Base-by-base conservation (phyloP, 2,113 vertebrate species). In the Anas platyrhynchos region DNA sequence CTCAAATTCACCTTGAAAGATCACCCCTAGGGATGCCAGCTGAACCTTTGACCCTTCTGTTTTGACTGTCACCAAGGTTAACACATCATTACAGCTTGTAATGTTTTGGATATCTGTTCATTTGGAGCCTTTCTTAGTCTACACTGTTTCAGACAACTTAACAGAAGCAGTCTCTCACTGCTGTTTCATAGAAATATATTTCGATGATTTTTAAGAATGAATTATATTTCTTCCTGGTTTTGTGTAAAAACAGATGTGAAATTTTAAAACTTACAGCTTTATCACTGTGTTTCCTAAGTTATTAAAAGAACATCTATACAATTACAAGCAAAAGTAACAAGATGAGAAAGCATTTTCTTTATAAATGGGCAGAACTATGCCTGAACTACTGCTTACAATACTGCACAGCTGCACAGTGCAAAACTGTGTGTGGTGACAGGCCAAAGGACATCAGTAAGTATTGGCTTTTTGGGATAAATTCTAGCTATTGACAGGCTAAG, bases 51-150 rank as follows among this genome's bases (percentile, higher is more conserved):
- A 85, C 92, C 62, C 41, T 58, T 81, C 34, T 63, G 23, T 91
- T 89, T 91, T 93, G 93, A 43, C 91, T 93, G 76, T 95, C 92
- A 89, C 77, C 71, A 66, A 52, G 88, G 90, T 87, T 94, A 96
- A 76, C 88, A 91, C 81, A 82, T 96, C 67, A 59, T 92, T 93
- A 87, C 62, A 87, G 67, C 66, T 43, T 66, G 31, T 32, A 66
- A 58, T 69, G 27, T 59, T 86, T 2, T 1, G 34, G 61, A 52
- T 78, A 85, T 77, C 80, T 91, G 81, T 84, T 72, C 80, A 26
- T 82, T 58, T 81, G 44, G 31, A 78, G 48, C 69, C 23, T 86
- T 74, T 86, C 23, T 54, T 77, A 78, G 13, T 38, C 17, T 15
- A 26, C 27, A 4, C 7, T 26, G 2, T 81, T 94, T 36, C 43